These are phyloP conservation scores for Neodiprion lecontei DNA, from an alignment of 1,140 invertebrate genomes.

Conservation along the genomic window DNA sequence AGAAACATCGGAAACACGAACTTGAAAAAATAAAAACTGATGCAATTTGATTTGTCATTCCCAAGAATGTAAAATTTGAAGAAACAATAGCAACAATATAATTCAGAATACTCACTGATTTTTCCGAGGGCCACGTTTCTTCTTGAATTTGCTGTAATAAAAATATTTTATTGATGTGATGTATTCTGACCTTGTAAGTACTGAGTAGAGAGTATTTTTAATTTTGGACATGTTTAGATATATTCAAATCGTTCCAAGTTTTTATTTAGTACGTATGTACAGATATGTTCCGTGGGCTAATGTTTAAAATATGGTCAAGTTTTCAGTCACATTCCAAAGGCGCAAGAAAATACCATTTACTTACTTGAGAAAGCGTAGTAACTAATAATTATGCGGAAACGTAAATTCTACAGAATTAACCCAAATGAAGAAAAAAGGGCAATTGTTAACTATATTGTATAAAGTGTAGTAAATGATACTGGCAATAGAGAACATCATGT, in stretches of 20 bases:
- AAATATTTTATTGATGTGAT: conserved; percentile 29
- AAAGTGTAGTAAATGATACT: conserved; percentile 4
- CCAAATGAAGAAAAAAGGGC: not conserved
- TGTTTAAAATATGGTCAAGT: too few relatives aligned
- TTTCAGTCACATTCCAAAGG: too few relatives aligned
- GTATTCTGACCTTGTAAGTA: not conserved
- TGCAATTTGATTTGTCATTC: not conserved
- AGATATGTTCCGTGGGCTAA: too few relatives aligned
- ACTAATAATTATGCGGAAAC: too few relatives aligned
- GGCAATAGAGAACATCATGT: conserved; percentile 52
- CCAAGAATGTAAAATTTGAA: conserved; percentile 13
- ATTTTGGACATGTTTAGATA: too few relatives aligned
- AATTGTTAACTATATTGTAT: not conserved
- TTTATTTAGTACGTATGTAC: too few relatives aligned
- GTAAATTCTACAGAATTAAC: not conserved
- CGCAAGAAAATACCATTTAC: too few relatives aligned
- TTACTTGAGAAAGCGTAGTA: too few relatives aligned
- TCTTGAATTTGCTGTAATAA: conserved; percentile 58
- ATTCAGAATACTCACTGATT: conserved; percentile 48
- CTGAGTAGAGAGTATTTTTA: too few relatives aligned
- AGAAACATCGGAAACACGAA: conserved; percentile 41
- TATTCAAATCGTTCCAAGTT: too few relatives aligned
- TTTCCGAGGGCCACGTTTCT: conserved; percentile 53
- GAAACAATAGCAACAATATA: conserved; percentile 9
- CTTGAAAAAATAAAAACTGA: conserved; percentile 40